These are phyloP conservation scores for Micromesistius poutassou DNA, from an alignment of 2,797 vertebrate species.

Conservation along the genomic window DNA sequence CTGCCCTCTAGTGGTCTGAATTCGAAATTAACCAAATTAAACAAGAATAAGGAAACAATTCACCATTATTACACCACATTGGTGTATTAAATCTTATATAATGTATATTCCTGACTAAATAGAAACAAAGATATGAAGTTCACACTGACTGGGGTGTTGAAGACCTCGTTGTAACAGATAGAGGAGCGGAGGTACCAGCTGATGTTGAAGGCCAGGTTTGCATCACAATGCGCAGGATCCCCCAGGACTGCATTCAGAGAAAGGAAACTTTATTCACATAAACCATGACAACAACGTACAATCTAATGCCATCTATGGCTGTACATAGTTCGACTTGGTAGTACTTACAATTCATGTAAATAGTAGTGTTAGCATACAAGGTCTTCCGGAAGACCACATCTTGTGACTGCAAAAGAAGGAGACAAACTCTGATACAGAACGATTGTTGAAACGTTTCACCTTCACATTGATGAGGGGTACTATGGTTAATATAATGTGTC, in stretches of 20 bases:
- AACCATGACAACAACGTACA: not conserved
- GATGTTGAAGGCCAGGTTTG: slow-evolving; percentile 78
- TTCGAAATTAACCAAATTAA: not conserved
- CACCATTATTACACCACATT: too few species aligned
- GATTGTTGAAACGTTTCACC: not conserved
- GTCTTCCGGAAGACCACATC: slow-evolving; percentile 85
- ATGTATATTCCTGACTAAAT: not conserved
- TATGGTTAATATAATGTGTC: not conserved
- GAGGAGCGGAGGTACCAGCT: slow-evolving; percentile 93
- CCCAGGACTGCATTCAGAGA: slow-evolving; percentile 75
- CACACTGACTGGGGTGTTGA: slow-evolving; percentile 85
- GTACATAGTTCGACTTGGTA: not conserved
- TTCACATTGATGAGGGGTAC: not conserved
- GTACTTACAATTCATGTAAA: slow-evolving; percentile 88
- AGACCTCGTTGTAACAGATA: slow-evolving; percentile 94
- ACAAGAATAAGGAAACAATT: too few species aligned
- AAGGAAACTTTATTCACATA: not conserved
- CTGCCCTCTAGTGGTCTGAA: not conserved
- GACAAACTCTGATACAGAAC: slow-evolving; percentile 25
- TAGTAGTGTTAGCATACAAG: slow-evolving; percentile 87
- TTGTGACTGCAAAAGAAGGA: slow-evolving; percentile 38
- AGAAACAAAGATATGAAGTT: not conserved
- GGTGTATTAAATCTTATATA: too few species aligned
- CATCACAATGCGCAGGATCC: slow-evolving; percentile 74
- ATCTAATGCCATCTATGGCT: not conserved